These are phyloP conservation scores for Thalassoma bifasciatum DNA, from an alignment of 2,113 vertebrate genomes.

Conservation along the genomic window DNA sequence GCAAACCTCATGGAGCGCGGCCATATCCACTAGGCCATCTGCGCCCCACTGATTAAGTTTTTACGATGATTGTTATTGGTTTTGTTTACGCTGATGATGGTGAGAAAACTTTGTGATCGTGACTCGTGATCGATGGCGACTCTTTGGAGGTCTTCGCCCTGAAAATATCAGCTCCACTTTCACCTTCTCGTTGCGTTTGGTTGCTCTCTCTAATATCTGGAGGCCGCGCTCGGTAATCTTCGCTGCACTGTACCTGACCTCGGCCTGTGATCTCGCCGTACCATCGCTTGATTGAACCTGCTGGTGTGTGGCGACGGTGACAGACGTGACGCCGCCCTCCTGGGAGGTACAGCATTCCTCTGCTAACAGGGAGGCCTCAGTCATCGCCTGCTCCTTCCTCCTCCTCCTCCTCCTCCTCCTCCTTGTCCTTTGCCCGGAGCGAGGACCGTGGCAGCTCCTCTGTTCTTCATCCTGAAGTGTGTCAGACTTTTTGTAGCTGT, in stretches of 20 bases:
- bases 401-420: too few relatives aligned
- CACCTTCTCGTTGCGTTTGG: too few relatives aligned
- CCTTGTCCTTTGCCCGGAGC: neutral
- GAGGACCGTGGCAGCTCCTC: neutral
- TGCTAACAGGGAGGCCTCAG: slow-evolving; percentile 49
- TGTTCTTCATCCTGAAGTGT: neutral
- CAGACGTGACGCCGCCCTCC: slow-evolving; percentile 20
- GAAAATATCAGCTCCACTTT: too few relatives aligned
- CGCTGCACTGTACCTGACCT: slow-evolving; percentile 20
- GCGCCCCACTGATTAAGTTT: too few relatives aligned
- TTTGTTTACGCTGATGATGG: too few relatives aligned
- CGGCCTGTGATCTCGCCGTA: slow-evolving; percentile 15
- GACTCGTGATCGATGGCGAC: too few relatives aligned
- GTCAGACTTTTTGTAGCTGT: neutral
- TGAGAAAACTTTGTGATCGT: too few relatives aligned
- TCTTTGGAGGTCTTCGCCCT: too few relatives aligned
- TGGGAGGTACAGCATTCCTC: slow-evolving; percentile 59
- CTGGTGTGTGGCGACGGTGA: slow-evolving; percentile 39
- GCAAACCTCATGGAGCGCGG: too few relatives aligned
- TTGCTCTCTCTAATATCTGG: too few relatives aligned
- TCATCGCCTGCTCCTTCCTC: slow-evolving; percentile 31
- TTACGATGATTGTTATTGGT: too few relatives aligned
- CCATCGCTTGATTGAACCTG: slow-evolving; percentile 44
- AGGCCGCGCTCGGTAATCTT: neutral
- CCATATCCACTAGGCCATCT: too few relatives aligned